These are phyloP conservation scores for Eclectus roratus DNA, from an alignment of 2,113 vertebrate species.

Conservation along the genomic window DNA sequence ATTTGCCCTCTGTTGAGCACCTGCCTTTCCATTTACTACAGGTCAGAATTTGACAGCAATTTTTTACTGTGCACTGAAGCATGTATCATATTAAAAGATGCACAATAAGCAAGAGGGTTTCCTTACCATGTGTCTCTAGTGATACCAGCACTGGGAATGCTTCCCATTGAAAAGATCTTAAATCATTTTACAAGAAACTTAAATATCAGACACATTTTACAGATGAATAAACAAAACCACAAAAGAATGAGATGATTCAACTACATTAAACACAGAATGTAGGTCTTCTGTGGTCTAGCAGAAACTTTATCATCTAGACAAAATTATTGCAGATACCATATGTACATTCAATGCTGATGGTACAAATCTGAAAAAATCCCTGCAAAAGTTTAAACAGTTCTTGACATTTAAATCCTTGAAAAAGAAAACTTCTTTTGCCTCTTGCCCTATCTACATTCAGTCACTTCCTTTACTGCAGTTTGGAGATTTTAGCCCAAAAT, in stretches of 20 bases:
- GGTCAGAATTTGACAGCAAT: slow-evolving; percentile 23
- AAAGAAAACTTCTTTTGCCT: not conserved
- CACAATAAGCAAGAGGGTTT: not conserved
- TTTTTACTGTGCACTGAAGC: not conserved
- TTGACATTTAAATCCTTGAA: not conserved
- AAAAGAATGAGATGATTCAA: not conserved
- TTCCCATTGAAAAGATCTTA: not conserved
- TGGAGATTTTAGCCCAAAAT: not conserved
- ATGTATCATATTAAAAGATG: not conserved
- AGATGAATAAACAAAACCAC: not conserved
- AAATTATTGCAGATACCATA: not conserved
- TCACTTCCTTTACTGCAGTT: not conserved
- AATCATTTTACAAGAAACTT: not conserved
- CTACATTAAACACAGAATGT: not conserved
- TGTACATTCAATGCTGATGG: not conserved
- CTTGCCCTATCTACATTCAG: not conserved
- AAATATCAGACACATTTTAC: not conserved
- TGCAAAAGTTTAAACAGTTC: not conserved
- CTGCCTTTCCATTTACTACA: not conserved
- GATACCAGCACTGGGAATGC: not conserved
- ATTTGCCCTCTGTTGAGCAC: not conserved
- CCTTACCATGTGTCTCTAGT: not conserved
- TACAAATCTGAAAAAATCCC: not conserved
- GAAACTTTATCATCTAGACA: not conserved
- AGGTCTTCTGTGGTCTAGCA: not conserved